Evolutionary conservation across 2,888 invertebrate species (phyloP), one percentile per base, ranked within the genome.

Genomic region (Pandemis corylana): DNA sequence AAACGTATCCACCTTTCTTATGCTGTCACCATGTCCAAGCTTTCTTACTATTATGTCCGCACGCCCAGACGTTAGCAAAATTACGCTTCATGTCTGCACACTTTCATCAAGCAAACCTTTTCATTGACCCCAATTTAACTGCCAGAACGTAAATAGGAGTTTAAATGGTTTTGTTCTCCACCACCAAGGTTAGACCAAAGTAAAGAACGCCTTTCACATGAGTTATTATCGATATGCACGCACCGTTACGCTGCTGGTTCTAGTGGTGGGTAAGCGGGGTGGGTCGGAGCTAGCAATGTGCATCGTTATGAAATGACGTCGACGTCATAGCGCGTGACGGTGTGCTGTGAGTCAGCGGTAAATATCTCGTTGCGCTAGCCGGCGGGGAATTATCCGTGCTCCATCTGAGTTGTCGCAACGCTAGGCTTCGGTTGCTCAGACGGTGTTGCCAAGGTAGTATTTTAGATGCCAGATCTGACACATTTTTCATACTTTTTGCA

Each of bases 111-210:
- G 76, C 74, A 79, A 77, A 82, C 77, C 71, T 82, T 85, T 81
- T 85, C 84, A 83, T 83, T 86, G 89, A 83, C 90, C 89, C 84
- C 82, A 81, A 88, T 89, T 80, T 81, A 68, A 75, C 72, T 59
- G 66, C 51, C 72, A 63, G 69, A 77, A 76, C 76, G 68, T 78
- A 79, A 82, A 76, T 75, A 77, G 46, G 64, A 77, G 79, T 80
- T 81, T 82, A 82, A 79, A 81, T 76, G 77, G 80, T 83, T 87
- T 84, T 86, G 81, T 84, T 87, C 84, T 87, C 80, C 76, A 68
- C 78, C 76, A 64, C 80, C 86, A 86, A 89, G 87, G 88, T 85
- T 86, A 84, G 68, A 72, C 73, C 73, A 76, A 78, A 76, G 69
- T 70, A 71, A 77, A 64, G 68, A 74, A 75, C 78, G 82, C 87